Evolutionary conservation across 2,888 invertebrate species (phyloP).

Genomic region (Atrina japonica): DNA sequence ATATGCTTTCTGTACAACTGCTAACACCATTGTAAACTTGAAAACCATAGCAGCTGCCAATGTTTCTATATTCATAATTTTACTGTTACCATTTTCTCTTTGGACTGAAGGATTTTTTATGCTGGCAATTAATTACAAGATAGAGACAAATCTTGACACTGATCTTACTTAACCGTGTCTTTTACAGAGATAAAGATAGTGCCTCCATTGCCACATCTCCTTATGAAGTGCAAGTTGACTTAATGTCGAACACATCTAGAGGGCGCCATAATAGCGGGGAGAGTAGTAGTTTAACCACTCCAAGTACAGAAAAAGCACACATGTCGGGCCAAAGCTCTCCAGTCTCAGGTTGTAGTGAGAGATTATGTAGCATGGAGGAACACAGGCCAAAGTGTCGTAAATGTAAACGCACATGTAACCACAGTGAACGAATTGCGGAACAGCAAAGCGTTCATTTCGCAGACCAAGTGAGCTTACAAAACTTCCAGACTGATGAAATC

Average conservation of each 20-base stretch:
- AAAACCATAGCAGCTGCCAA: too few species aligned
- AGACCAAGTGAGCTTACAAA: slow-evolving; percentile 61
- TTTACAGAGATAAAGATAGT: slow-evolving; percentile 61
- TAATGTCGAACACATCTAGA: slow-evolving; percentile 33
- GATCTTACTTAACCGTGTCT: too few species aligned
- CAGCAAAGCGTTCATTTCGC: slow-evolving; percentile 63
- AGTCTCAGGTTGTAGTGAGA: slow-evolving; percentile 69
- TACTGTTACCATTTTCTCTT: too few species aligned
- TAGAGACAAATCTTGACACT: too few species aligned
- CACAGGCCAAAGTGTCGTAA: slow-evolving; percentile 56
- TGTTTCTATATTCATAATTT: too few species aligned
- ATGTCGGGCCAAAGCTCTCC: slow-evolving; percentile 70
- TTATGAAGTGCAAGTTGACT: slow-evolving; percentile 56
- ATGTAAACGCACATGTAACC: slow-evolving; percentile 59
- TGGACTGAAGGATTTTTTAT: too few species aligned
- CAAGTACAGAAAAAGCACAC: slow-evolving; percentile 49
- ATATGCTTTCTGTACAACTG: not conserved
- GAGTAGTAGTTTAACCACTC: slow-evolving; percentile 26
- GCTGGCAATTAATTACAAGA: too few species aligned
- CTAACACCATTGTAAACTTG: not conserved
- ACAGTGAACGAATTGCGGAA: slow-evolving; percentile 64
- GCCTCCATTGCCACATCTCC: slow-evolving; percentile 54
- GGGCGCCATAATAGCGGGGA: slow-evolving; percentile 40
- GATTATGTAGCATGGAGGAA: slow-evolving; percentile 60
- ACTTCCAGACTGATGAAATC: slow-evolving; percentile 57